Base-by-base conservation (phyloP, 1,140 invertebrate genomes). In the Oryctes rhinoceros region DNA sequence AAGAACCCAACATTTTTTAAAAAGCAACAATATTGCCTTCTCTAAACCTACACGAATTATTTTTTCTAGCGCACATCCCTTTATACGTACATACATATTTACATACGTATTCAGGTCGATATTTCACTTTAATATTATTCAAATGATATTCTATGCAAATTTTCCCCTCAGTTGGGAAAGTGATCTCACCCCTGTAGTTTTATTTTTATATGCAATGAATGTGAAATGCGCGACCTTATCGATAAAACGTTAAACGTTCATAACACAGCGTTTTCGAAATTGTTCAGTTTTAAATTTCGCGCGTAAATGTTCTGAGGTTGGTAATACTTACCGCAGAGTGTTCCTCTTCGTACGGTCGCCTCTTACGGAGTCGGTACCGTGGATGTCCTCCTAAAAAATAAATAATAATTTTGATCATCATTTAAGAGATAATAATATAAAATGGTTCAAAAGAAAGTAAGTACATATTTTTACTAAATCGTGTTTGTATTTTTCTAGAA, bases 381-480 rank as follows among this genome's bases (percentile, higher is more conserved):
- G 18, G 13, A 81, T 79, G 62, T 79, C 78, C 39, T 47, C n/a
- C 0, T 53, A 39, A 15, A 78, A 78, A 53, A 78, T 78, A 39
- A 30, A 35, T 15, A 81, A 77, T 78, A 80, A 80, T 80, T 78
- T 48, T 37, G 37, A 35, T 20, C 81, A 85, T 85, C 85, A 18
- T 81, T 74, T 47, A 67, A 79, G 62, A 77, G 79, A 84, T 77
- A 53, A 13, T 79, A 76, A 77, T 7, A 39, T 67, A 86, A 84
- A 80, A 87, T 87, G 86, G 86, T 87, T 35, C 86, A 87, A 82
- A 87, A 87, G 82, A 87, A 87, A 82, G 85, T 85, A 83, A 80
- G 83, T 84, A 47, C 37, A 79, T 79, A 59, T 80, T 15, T 24
- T 78, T 71, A 78, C 80, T 20, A 49, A 59, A 71, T 81, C 80